phyloP scores from a whole-genome alignment of 2,113 vertebrate genomes.

The Paradoxurus hermaphroditus region DNA sequence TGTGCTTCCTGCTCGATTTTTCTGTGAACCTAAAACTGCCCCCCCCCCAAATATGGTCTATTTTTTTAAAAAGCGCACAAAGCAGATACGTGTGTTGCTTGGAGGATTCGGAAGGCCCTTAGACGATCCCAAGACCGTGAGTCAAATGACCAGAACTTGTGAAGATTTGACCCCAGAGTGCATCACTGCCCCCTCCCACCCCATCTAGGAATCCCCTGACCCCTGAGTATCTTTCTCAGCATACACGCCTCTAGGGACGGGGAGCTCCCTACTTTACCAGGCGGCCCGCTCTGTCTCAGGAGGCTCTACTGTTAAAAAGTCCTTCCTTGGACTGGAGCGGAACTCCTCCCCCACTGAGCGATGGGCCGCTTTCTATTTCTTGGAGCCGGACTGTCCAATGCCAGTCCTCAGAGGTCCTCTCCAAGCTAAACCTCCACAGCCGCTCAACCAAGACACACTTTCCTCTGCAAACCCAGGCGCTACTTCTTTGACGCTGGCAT shows the following conservation, averaged over 20 bases:
- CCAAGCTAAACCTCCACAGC: background rate
- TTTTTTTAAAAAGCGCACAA: background rate
- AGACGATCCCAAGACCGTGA: background rate
- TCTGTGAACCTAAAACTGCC: background rate
- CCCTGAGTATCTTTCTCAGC: background rate
- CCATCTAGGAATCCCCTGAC: background rate
- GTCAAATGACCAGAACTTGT: background rate
- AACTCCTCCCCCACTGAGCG: background rate
- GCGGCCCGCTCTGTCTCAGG: background rate
- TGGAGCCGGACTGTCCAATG: background rate
- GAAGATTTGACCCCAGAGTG: background rate
- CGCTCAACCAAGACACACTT: background rate
- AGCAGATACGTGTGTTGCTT: background rate
- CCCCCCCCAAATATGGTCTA: background rate
- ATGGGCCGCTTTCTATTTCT: too few relatives aligned
- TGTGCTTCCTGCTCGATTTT: background rate
- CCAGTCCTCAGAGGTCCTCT: too few relatives aligned
- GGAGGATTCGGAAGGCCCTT: background rate
- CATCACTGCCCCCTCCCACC: too few relatives aligned
- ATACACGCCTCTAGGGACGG: rapidly evolving
- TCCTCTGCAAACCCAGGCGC: background rate
- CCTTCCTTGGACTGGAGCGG: background rate
- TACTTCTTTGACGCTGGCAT: background rate
- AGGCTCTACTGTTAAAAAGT: background rate
- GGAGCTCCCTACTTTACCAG: background rate